A percentile compares a stretch with the other conserved stretches of the same genome.
These are phyloP conservation scores for Amphilophus citrinellus DNA, from an alignment of 2,113 vertebrate species.

Conservation along the genomic window DNA sequence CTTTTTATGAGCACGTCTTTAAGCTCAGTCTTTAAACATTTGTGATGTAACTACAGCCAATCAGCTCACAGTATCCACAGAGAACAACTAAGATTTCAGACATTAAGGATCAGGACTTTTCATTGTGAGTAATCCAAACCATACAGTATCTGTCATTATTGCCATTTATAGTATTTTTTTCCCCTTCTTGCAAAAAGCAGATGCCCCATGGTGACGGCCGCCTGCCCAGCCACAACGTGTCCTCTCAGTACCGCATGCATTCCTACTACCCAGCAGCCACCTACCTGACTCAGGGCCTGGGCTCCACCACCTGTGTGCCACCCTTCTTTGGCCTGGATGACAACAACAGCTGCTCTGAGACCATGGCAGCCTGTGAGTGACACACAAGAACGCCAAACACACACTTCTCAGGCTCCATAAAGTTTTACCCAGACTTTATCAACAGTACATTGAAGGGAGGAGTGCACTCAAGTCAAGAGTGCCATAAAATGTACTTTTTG, in stretches of 20 bases:
- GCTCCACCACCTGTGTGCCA: constrained; percentile 78
- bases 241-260: constrained; percentile 92
- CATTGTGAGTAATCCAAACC: fast-evolving
- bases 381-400: constrained; percentile 3
- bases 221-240: constrained; percentile 80
- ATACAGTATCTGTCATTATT: not conserved
- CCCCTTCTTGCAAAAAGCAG: constrained; percentile 69
- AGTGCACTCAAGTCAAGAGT: constrained; percentile 56
- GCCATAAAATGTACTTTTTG: constrained; percentile 66
- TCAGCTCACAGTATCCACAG: not conserved
- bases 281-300: constrained; percentile 89
- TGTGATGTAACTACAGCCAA: fast-evolving
- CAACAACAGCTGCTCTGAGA: constrained; percentile 77
- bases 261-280: constrained; percentile 89
- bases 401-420: constrained; percentile 70
- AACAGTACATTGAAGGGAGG: constrained; percentile 77
- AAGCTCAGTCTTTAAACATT: fast-evolving
- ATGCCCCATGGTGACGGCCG: constrained; percentile 86
- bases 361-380: constrained; percentile 87
- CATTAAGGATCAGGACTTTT: not conserved
- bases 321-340: constrained; percentile 86
- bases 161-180: not conserved
- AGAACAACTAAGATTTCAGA: not conserved
- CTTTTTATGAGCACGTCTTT: fast-evolving
- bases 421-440: constrained; percentile 78